A percentile compares a stretch with the other conserved stretches of the same genome.
phyloP scores from a whole-genome alignment of 2,797 vertebrate species.

The Semotilus atromaculatus region DNA sequence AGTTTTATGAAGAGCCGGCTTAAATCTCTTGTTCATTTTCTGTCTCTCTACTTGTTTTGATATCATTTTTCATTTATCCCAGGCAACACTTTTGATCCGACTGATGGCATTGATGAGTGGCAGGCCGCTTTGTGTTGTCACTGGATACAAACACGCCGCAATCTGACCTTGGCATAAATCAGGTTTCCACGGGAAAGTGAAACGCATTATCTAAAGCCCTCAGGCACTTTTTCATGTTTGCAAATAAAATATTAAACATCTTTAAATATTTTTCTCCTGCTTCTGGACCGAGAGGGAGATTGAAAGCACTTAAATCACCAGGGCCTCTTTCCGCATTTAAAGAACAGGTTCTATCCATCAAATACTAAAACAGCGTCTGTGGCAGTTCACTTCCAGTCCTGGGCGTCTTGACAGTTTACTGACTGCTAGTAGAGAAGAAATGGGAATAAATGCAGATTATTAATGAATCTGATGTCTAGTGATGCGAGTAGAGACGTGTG shows the following conservation, averaged over 20 bases:
- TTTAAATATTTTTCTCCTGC: constrained; percentile 53
- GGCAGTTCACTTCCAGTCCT: not conserved
- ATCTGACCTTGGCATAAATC: constrained; percentile 41
- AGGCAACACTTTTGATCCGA: constrained; percentile 21
- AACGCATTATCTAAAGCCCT: constrained; percentile 46
- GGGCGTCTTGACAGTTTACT: not conserved
- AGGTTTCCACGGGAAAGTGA: constrained; percentile 20
- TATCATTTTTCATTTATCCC: constrained; percentile 22
- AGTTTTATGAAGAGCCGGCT: constrained; percentile 27
- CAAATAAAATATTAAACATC: constrained; percentile 61
- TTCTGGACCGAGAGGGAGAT: constrained; percentile 31
- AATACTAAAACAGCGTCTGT: not conserved
- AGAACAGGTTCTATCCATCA: constrained; percentile 25
- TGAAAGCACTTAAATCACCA: constrained; percentile 35
- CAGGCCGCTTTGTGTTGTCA: constrained; percentile 15
- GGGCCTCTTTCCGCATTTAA: constrained; percentile 7
- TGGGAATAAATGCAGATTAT: not conserved
- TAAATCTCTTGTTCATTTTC: constrained; percentile 21
- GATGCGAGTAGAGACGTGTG: not conserved
- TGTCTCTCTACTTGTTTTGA: constrained; percentile 15
- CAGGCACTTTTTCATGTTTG: constrained; percentile 33
- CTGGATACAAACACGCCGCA: not conserved
- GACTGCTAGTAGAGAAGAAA: not conserved
- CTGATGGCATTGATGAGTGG: constrained; percentile 39
- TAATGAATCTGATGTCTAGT: not conserved